These are phyloP conservation scores for Drosophila mercatorum DNA, from an alignment of 2,888 invertebrate genomes.

Conservation along the genomic window DNA sequence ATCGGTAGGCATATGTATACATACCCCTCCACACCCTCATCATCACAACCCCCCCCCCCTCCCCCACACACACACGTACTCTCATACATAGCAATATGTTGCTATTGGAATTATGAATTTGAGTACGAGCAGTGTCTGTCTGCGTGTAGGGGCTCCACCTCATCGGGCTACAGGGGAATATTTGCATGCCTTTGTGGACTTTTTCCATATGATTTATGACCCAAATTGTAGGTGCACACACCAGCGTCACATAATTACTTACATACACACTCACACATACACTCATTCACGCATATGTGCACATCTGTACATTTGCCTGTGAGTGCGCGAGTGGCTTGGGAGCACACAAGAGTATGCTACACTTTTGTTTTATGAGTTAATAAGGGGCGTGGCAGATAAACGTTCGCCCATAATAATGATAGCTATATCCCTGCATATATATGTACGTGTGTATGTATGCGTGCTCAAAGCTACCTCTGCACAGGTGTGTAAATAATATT, in stretches of 20 bases:
- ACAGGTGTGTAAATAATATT: background rate
- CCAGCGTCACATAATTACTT: conserved; percentile 47
- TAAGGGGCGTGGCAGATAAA: conserved; percentile 46
- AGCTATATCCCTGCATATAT: background rate
- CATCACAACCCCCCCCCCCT: too few species aligned
- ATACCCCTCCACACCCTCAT: background rate
- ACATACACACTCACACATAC: conserved; percentile 22
- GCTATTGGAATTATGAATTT: conserved; percentile 30
- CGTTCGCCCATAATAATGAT: conserved; percentile 6
- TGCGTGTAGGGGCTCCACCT: background rate
- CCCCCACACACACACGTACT: conserved; percentile 13
- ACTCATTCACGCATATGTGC: conserved; percentile 3
- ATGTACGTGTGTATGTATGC: too few species aligned
- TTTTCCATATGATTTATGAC: conserved; percentile 79
- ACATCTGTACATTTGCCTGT: conserved; percentile 19
- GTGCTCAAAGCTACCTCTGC: background rate
- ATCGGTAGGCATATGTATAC: conserved; percentile 42
- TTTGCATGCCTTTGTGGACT: conserved; percentile 73
- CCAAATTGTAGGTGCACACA: conserved; percentile 63
- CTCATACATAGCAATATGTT: conserved; percentile 17
- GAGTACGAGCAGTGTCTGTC: conserved; percentile 13
- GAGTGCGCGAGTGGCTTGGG: conserved; percentile 41
- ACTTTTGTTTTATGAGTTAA: conserved; percentile 64
- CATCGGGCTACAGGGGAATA: conserved; percentile 62
- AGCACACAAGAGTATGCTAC: conserved; percentile 61